Percentiles rank a stretch among this genome's conserved stretches.
Evolutionary conservation across 2,113 vertebrate genomes (phyloP).

Genomic region (Ia io): DNA sequence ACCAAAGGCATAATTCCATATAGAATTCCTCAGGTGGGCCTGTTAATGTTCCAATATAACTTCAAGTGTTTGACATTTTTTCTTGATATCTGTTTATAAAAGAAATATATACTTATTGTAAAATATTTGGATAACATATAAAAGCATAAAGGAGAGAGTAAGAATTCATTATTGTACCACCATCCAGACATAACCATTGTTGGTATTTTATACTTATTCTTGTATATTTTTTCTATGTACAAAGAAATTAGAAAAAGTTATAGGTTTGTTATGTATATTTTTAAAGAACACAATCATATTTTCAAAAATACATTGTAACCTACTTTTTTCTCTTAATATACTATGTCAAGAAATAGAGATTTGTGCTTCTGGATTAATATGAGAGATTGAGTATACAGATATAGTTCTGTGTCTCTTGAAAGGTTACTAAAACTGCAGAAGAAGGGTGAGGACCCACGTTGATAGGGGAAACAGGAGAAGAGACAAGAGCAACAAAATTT

Average conservation of each 20-base stretch:
- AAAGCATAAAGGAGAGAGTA: background rate
- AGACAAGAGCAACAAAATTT: background rate
- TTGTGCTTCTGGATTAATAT: background rate
- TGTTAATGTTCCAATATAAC: background rate
- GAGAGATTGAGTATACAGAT: background rate
- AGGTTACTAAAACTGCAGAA: background rate
- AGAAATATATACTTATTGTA: background rate
- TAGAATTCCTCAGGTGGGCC: background rate
- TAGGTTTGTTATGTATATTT: slow-evolving; percentile 6
- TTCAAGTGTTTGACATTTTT: slow-evolving; percentile 10
- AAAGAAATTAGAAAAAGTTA: slow-evolving; percentile 2
- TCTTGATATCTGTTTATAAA: background rate
- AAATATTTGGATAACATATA: background rate
- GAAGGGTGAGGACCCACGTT: background rate
- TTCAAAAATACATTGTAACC: slow-evolving; percentile 5
- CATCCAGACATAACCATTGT: background rate
- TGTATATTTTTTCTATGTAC: background rate
- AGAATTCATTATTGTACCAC: background rate
- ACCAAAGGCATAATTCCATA: background rate
- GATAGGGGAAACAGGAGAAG: background rate
- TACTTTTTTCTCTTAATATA: slow-evolving; percentile 26
- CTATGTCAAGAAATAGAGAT: slow-evolving; percentile 28
- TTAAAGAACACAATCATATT: background rate
- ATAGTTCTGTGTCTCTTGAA: background rate
- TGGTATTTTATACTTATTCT: slow-evolving; percentile 11